Evolutionary conservation across 2,797 vertebrate genomes (phyloP).

Genomic region (Manis javanica): DNA sequence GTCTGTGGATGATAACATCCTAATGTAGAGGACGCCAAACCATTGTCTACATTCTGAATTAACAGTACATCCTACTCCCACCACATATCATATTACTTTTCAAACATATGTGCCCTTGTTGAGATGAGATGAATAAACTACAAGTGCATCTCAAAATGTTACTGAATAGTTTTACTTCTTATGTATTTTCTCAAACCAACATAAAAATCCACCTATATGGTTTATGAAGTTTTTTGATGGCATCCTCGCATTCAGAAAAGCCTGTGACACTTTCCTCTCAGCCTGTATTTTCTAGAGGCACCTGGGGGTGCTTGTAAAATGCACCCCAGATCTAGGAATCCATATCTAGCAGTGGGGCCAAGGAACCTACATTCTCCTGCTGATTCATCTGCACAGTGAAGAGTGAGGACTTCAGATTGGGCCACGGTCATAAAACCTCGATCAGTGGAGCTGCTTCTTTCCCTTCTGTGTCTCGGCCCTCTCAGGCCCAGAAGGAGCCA

Average conservation of each 20-base stretch:
- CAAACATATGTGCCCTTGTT: neutral
- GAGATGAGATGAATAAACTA: slow-evolving; percentile 4
- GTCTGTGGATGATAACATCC: neutral
- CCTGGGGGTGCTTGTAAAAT: neutral
- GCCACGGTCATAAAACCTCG: neutral
- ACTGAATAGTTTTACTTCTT: neutral
- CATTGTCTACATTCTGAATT: neutral
- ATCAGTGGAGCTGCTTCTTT: neutral
- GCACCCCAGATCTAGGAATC: neutral
- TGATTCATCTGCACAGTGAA: neutral
- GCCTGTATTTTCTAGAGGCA: neutral
- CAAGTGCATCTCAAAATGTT: neutral
- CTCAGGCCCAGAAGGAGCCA: neutral
- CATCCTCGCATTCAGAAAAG: neutral
- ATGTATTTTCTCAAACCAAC: neutral
- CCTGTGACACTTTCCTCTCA: neutral
- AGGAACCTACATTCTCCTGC: neutral
- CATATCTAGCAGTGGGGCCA: no score
- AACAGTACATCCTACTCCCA: neutral
- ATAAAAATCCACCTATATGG: neutral
- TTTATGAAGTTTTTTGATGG: neutral
- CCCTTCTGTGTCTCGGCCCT: neutral
- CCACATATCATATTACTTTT: neutral
- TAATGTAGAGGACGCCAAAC: neutral
- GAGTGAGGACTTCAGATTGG: neutral